Conservation (phyloP, 2,797 vertebrate species). For the Okamejei kenojei region DNA sequence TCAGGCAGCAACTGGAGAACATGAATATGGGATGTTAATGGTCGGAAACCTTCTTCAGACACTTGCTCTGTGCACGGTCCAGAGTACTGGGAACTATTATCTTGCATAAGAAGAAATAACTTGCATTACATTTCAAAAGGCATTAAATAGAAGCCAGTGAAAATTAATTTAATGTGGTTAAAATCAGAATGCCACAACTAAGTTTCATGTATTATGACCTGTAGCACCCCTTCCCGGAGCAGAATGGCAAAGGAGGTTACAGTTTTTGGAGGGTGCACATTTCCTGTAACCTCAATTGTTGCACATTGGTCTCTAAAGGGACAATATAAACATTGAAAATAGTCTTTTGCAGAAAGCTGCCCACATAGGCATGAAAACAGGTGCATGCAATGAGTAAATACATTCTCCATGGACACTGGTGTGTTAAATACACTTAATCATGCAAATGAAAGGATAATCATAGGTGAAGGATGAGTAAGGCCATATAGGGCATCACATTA, state of each 20-base stretch:
- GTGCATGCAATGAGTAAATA: not conserved
- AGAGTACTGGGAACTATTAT: not conserved
- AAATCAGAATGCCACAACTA: too few relatives aligned
- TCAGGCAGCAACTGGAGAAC: too few relatives aligned
- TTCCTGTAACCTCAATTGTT: not conserved
- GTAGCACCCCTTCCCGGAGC: too few relatives aligned
- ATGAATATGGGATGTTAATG: too few relatives aligned
- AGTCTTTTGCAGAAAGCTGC: not conserved
- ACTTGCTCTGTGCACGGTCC: not conserved
- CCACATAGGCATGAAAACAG: not conserved
- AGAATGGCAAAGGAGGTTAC: not conserved
- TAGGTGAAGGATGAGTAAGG: not conserved
- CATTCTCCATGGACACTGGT: not conserved
- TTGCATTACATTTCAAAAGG: too few relatives aligned
- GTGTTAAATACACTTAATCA: not conserved
- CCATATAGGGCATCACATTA: not conserved
- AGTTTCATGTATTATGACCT: too few relatives aligned
- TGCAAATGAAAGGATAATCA: not conserved
- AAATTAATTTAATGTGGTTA: too few relatives aligned
- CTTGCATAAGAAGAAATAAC: not conserved
- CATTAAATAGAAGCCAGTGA: too few relatives aligned
- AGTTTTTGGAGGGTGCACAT: not conserved
- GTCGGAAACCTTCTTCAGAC: too few relatives aligned
- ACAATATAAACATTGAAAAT: not conserved
- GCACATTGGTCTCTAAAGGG: not conserved